These are phyloP conservation scores for Holacanthus passer DNA, from an alignment of 2,113 vertebrate genomes.

Conservation along the genomic window DNA sequence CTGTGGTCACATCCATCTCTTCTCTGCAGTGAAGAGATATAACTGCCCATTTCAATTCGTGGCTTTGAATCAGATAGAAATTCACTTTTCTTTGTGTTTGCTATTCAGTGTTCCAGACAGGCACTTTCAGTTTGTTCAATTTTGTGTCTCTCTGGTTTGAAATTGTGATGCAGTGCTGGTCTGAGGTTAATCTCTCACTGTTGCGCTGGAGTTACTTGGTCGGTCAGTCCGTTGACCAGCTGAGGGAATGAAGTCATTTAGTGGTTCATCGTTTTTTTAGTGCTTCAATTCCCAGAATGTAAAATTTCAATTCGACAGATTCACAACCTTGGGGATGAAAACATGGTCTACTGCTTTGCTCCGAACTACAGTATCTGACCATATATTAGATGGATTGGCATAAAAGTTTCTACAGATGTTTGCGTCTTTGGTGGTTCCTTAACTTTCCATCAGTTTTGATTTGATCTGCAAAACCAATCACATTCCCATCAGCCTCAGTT, in stretches of 20 bases:
- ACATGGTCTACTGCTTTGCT: not conserved
- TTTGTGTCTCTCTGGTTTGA: constrained; percentile 1
- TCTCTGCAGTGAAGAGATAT: not conserved
- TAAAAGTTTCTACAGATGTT: not conserved
- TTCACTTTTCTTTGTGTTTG: constrained; percentile 16
- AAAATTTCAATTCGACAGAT: not conserved
- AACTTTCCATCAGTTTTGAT: not conserved
- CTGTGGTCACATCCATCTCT: not conserved
- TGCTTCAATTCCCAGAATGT: not conserved
- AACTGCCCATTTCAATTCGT: not conserved
- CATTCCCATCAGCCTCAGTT: too few species aligned
- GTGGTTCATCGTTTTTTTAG: not conserved
- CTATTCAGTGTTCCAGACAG: constrained; percentile 9
- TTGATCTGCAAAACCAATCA: too few species aligned
- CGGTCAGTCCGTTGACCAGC: not conserved
- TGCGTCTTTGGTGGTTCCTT: not conserved
- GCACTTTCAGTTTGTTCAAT: constrained; percentile 7
- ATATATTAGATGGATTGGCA: not conserved
- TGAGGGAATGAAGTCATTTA: not conserved
- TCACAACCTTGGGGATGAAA: not conserved
- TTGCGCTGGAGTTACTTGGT: not conserved
- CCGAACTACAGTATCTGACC: not conserved
- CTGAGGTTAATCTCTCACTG: constrained; percentile 7
- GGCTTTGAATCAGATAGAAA: constrained; percentile 23
- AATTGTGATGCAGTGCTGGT: not conserved